phyloP scores from a whole-genome alignment of 2,888 invertebrate genomes.

The Cryptocephalus primarius region DNA sequence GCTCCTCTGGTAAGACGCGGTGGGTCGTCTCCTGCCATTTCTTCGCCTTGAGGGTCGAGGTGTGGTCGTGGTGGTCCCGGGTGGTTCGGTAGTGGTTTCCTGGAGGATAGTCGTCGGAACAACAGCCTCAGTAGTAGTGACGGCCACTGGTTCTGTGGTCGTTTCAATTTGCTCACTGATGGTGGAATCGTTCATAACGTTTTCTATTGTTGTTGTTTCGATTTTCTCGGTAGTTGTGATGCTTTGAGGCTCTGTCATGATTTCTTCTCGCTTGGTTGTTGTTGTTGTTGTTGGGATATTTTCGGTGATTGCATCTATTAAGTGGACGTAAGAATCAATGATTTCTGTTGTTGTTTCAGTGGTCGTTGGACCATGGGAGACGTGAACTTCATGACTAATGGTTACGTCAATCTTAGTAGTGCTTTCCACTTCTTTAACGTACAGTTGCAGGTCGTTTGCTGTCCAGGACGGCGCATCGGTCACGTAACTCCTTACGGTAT shows the following conservation, averaged over 20 bases:
- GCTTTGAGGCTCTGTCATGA: background rate
- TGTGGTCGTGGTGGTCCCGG: background rate
- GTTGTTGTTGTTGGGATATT: background rate
- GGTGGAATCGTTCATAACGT: background rate
- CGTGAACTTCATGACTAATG: too few species aligned
- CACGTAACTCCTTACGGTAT: too few species aligned
- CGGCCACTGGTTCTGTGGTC: background rate
- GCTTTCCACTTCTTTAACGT: background rate
- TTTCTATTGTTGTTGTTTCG: background rate
- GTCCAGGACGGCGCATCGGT: background rate
- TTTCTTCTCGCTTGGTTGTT: background rate
- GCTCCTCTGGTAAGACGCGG: background rate
- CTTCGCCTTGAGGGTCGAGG: conserved; percentile 3
- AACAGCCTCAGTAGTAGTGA: conserved; percentile 5
- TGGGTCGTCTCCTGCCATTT: conserved; percentile 1
- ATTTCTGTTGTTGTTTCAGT: too few species aligned
- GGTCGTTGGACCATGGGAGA: too few species aligned
- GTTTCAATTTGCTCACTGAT: background rate
- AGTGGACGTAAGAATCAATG: too few species aligned
- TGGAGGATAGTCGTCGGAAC: conserved; percentile 1
- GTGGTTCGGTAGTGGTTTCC: background rate
- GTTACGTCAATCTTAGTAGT: background rate
- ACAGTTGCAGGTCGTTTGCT: background rate
- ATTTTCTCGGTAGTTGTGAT: background rate
- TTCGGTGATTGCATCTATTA: background rate